These are phyloP conservation scores for Bagarius yarrelli DNA, from an alignment of 2,113 vertebrate species.

Conservation along the genomic window DNA sequence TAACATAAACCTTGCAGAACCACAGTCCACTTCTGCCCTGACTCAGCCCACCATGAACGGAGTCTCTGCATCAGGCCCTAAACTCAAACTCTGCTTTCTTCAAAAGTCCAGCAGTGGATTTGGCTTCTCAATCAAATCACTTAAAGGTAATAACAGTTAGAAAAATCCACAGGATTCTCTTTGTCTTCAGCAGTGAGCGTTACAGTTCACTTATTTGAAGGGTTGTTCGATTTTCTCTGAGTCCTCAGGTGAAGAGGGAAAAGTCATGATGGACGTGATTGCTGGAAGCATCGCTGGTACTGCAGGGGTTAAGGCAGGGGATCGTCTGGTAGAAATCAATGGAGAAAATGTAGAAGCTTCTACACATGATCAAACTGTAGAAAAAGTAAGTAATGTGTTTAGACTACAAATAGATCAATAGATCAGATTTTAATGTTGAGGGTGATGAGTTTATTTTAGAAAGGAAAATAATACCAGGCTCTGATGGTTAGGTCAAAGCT, in stretches of 20 bases:
- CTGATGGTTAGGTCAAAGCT: constrained; percentile 72
- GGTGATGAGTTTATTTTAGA: neutral
- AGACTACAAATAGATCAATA: neutral
- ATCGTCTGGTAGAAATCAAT: constrained; percentile 87
- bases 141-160: constrained; percentile 71
- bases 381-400: constrained; percentile 66
- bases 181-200: neutral
- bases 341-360: constrained; percentile 78
- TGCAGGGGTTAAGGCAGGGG: constrained; percentile 78
- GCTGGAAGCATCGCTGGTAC: constrained; percentile 75
- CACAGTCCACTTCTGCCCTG: constrained; percentile 41
- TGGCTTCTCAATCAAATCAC: constrained; percentile 84
- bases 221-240: neutral
- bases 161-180: neutral
- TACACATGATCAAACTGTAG: constrained; percentile 78
- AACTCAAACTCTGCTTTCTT: constrained; percentile 85
- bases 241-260: constrained; percentile 72
- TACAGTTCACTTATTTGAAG: neutral
- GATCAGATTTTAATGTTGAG: neutral
- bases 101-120: constrained; percentile 74
- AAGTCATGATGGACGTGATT: constrained; percentile 77
- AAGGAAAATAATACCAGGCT: neutral
- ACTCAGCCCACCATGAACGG: constrained; percentile 56
- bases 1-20: constrained; percentile 68
- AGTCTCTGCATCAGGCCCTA: constrained; percentile 52